phyloP scores from a whole-genome alignment of 2,888 invertebrate genomes.

The Spicauda simplicius region DNA sequence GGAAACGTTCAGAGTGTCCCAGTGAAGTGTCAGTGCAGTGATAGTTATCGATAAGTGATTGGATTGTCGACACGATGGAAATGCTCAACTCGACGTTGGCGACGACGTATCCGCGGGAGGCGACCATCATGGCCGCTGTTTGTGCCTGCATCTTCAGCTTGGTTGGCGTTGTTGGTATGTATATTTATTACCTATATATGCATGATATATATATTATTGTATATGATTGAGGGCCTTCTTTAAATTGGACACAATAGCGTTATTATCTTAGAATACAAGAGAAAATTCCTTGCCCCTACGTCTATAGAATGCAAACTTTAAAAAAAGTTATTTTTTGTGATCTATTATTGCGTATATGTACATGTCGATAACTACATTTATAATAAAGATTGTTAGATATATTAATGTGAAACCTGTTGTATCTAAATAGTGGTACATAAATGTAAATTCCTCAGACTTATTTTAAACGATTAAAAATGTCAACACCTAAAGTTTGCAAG shows the following conservation, averaged over 20 bases:
- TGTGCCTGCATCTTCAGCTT: constrained; percentile 92
- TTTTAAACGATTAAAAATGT: constrained; percentile 1
- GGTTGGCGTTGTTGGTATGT: constrained; percentile 91
- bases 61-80: constrained; percentile 51
- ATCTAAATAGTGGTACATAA: neutral
- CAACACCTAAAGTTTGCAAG: constrained; percentile 7
- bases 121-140: constrained; percentile 90
- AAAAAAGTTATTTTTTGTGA: no score
- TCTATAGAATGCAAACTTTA: no score
- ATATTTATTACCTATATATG: constrained; percentile 67
- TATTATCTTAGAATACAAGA: no score
- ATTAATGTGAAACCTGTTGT: neutral
- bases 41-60: constrained; percentile 44
- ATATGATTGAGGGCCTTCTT: no score
- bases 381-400: neutral
- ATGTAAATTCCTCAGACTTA: neutral
- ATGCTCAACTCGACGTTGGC: constrained; percentile 54
- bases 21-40: constrained; percentile 54
- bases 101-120: constrained; percentile 87
- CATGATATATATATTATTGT: neutral
- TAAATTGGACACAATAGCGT: no score
- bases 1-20: constrained; percentile 42
- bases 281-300: no score
- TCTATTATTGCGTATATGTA: no score
- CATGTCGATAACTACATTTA: no score